A percentile compares a stretch with the other conserved stretches of the same genome.
Conservation (phyloP, 2,797 vertebrate species). For the Tenualosa thibaudeaui region DNA sequence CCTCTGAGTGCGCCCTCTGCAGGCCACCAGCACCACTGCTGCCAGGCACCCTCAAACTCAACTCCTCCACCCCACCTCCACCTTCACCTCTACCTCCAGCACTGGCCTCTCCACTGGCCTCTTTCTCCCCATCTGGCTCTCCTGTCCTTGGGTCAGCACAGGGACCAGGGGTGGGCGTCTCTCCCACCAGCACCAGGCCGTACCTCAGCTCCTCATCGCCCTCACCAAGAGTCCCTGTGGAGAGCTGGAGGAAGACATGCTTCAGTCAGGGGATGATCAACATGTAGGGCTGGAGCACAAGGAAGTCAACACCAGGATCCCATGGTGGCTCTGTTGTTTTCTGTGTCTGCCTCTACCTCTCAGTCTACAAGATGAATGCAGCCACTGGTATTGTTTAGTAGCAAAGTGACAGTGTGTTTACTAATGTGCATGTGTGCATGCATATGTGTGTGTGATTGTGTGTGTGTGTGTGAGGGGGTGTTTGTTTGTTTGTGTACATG, state of each 20-base stretch:
- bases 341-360: not conserved
- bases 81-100: not conserved
- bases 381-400: not conserved
- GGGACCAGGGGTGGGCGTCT: conserved; percentile 16
- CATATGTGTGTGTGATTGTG: not conserved
- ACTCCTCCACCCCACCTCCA: conserved; percentile 34
- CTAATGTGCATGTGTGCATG: not conserved
- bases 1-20: conserved; percentile 31
- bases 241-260: conserved; percentile 34
- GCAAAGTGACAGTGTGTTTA: not conserved
- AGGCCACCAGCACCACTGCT: not conserved
- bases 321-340: not conserved
- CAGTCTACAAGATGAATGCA: not conserved
- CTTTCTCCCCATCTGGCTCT: conserved; percentile 32
- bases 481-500: not conserved
- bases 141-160: conserved; percentile 27
- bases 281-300: not conserved
- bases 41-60: not conserved
- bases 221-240: conserved; percentile 31
- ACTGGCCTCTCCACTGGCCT: conserved; percentile 22
- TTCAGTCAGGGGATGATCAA: not conserved
- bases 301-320: not conserved
- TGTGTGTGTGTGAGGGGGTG: conserved; percentile 9
- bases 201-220: conserved; percentile 43
- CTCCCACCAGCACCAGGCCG: conserved; percentile 30